These are phyloP conservation scores for Dione vanillae DNA, from an alignment of 2,888 invertebrate species.

Conservation along the genomic window DNA sequence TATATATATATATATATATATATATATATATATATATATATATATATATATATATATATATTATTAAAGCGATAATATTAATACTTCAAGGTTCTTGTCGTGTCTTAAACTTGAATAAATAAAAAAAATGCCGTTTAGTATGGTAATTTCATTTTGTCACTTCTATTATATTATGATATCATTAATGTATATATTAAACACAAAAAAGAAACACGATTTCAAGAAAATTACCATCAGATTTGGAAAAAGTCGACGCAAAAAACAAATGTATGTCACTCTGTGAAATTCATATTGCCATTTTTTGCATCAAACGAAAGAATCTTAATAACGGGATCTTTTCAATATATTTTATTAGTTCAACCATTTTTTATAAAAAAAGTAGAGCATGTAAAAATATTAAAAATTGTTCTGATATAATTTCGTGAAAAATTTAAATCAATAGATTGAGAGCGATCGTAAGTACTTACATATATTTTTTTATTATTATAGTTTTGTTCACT, in stretches of 20 bases:
- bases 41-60: neutral
- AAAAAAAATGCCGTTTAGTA: neutral
- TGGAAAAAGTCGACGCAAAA: constrained; percentile 7
- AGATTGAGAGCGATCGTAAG: constrained; percentile 16
- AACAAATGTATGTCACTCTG: neutral
- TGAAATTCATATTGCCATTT: constrained; percentile 12
- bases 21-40: neutral
- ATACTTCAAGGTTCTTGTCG: no score
- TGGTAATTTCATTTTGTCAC: neutral
- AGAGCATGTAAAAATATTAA: constrained; percentile 16
- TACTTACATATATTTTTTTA: constrained; percentile 20
- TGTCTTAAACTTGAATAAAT: neutral
- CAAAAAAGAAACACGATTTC: neutral
- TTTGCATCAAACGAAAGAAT: constrained; percentile 8
- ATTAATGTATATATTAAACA: no score
- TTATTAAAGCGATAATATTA: no score
- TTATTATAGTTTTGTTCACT: neutral
- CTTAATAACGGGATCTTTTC: constrained; percentile 12
- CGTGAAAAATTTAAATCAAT: constrained; percentile 15
- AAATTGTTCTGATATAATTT: neutral
- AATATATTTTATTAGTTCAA: constrained; percentile 16
- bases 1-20: neutral
- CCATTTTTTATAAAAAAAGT: constrained; percentile 2
- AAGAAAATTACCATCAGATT: neutral
- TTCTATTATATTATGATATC: no score